These are phyloP conservation scores for Philotrypesis tridentata DNA, from an alignment of 1,140 invertebrate species.

Conservation along the genomic window DNA sequence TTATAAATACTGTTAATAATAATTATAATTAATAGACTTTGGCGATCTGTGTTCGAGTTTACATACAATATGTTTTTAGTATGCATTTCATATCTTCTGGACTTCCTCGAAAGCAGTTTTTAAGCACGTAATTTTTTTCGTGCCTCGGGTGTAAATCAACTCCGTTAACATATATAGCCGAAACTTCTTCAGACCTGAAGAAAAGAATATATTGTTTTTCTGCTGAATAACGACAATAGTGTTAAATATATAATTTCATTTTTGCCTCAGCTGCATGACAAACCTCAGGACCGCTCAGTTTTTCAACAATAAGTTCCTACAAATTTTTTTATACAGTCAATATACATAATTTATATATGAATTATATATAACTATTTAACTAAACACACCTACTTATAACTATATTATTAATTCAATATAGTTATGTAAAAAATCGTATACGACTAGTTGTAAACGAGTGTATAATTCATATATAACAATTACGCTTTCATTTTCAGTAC, in stretches of 20 bases:
- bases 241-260: constrained; percentile 7
- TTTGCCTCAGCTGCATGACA: constrained; percentile 18
- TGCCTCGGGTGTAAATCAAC: background rate
- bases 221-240: background rate
- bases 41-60: background rate
- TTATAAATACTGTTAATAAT: background rate
- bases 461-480: constrained; percentile 31
- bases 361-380: constrained; percentile 17
- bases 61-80: background rate
- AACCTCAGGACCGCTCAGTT: constrained; percentile 22
- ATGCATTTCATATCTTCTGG: constrained; percentile 16
- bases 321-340: constrained; percentile 30
- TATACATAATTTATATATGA: constrained; percentile 36
- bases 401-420: constrained; percentile 4
- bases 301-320: constrained; percentile 42
- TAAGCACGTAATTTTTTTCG: constrained; percentile 7
- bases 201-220: constrained; percentile 22
- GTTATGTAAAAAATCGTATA: constrained; percentile 21
- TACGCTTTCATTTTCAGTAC: background rate
- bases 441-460: background rate
- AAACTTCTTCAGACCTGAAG: background rate
- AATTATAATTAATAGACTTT: background rate
- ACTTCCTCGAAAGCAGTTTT: background rate
- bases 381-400: background rate
- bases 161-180: background rate